Conservation (phyloP, 2,113 vertebrate genomes). For the Chiloscyllium plagiosum region DNA sequence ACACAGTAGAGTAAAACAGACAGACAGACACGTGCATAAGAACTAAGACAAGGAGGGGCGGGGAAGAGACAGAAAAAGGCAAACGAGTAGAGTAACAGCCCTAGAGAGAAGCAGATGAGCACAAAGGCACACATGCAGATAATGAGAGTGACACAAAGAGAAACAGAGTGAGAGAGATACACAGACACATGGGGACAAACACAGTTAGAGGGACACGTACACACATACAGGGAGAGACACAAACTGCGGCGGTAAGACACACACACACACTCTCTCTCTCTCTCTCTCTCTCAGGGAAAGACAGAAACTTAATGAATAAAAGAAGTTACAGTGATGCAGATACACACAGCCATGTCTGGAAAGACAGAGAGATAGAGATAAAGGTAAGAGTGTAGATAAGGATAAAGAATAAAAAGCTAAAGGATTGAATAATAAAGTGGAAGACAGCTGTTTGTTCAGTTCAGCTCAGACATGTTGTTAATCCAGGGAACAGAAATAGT, state of each 20-base stretch:
- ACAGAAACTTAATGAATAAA: too few relatives aligned
- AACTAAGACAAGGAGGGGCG: too few relatives aligned
- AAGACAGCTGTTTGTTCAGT: neutral
- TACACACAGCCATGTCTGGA: too few relatives aligned
- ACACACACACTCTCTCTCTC: too few relatives aligned
- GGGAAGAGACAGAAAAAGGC: too few relatives aligned
- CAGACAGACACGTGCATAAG: too few relatives aligned
- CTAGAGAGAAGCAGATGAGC: too few relatives aligned
- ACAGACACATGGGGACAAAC: neutral
- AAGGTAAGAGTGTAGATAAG: neutral
- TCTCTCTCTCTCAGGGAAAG: too few relatives aligned
- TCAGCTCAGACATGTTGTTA: neutral
- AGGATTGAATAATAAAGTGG: neutral
- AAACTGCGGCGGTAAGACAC: neutral
- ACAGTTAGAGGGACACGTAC: neutral
- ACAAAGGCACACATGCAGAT: too few relatives aligned
- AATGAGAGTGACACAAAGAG: too few relatives aligned
- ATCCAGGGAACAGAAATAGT: neutral
- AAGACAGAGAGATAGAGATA: neutral
- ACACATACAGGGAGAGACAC: neutral
- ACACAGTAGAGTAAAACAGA: too few relatives aligned
- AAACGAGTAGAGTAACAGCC: too few relatives aligned
- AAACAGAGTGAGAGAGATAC: neutral
- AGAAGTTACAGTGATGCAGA: neutral
- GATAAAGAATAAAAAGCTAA: neutral